Base-by-base conservation (phyloP, 2,113 vertebrate genomes). In the Pluvialis apricaria region DNA sequence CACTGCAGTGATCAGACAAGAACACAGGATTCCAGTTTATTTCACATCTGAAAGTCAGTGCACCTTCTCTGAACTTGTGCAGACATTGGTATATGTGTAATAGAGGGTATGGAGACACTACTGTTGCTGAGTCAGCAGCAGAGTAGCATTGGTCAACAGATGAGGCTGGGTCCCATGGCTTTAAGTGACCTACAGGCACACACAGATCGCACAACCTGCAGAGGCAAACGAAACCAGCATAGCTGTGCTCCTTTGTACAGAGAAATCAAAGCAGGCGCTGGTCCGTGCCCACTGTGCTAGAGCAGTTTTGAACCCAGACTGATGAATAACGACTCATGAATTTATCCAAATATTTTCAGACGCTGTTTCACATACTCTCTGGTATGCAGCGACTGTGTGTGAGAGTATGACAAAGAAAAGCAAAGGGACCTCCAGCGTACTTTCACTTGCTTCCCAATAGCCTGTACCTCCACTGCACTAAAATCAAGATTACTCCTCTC, bases 361-460 rank as follows among this genome's bases (percentile, higher is more conserved):
- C 0, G 4, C 6, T 16, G n/a, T 45, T 70, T 52, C 36, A 40
- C 6, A 0, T 15, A 10, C n/a, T 81, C 21, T 51, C 28, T n/a
- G 28, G 14, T 38, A 49, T 47, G n/a, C 55, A 14, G 40, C 6
- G 42, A 13, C 57, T 76, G 34, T 64, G 26, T 47, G 6, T 3
- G 31, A 61, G 6, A 10, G 7, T 24, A 18, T 36, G 42, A 9
- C 55, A 82, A 65, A 52, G 49, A 29, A 66, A 73, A 62, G 15
- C 24, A 87, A 62, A 86, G 10, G 6, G 36, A 65, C 51, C 32
- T 57, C 34, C 42, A 58, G 12, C 5, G 5, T 60, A 32, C 32
- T 79, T 86, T 44, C 26, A 25, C 68, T 68, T 2, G 1, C 38
- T 51, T 17, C 20, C 4, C n/a, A 16, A 15, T 15, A 68, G 25